Conservation (phyloP, 1,140 invertebrate species). For the Drosophila orosa region DNA sequence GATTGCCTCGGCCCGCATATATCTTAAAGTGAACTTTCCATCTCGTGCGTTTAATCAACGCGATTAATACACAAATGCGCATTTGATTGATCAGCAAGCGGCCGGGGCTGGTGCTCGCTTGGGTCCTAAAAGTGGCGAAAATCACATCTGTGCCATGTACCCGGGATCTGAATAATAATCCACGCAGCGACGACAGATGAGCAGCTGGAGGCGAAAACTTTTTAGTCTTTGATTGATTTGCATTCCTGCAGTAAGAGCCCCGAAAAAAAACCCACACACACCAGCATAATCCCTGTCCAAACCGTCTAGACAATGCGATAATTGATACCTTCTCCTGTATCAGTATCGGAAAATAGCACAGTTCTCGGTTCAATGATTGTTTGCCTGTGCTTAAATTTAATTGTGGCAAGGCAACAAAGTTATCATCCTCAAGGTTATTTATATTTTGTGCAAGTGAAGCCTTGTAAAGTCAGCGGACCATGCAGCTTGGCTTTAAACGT, state of each 20-base stretch:
- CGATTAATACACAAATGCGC: conserved; percentile 73
- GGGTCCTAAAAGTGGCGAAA: conserved; percentile 16
- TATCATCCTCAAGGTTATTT: not conserved
- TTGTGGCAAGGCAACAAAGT: too few relatives aligned
- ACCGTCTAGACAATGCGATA: conserved; percentile 49
- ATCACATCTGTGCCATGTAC: conserved; percentile 39
- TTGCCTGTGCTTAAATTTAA: not conserved
- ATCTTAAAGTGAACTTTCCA: conserved; percentile 24
- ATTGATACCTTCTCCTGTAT: not conserved
- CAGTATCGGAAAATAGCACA: not conserved
- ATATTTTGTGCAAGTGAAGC: not conserved
- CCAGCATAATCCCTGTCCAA: conserved; percentile 5
- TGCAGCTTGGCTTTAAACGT: not conserved
- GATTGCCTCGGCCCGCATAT: conserved; percentile 19
- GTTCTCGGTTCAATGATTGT: not conserved
- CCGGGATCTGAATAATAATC: conserved; percentile 14
- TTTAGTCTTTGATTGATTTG: conserved; percentile 67
- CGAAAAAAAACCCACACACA: not conserved
- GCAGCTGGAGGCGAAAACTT: conserved; percentile 10
- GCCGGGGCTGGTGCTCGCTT: conserved; percentile 3
- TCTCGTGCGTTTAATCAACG: conserved; percentile 53
- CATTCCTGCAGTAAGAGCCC: conserved; percentile 35
- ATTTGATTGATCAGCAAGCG: conserved; percentile 66
- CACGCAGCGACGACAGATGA: conserved; percentile 24
- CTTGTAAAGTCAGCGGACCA: not conserved